Conservation (phyloP, 1,140 invertebrate genomes). For the Cherax quadricarinatus region DNA sequence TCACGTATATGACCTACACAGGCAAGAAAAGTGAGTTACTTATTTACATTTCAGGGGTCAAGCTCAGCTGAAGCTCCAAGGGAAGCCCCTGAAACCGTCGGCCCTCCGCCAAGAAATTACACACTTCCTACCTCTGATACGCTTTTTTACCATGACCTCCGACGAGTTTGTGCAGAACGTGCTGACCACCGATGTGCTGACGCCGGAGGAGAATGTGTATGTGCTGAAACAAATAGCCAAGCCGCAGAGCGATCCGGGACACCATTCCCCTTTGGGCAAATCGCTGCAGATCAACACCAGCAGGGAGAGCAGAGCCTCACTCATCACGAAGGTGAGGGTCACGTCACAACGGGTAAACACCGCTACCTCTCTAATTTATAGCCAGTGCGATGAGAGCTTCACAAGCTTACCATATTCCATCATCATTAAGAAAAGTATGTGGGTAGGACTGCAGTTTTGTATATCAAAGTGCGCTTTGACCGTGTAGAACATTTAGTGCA, state of each 20-base stretch:
- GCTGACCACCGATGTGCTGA: slow-evolving; percentile 59
- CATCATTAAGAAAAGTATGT: no score
- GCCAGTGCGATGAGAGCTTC: no score
- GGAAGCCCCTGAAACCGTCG: slow-evolving; percentile 16
- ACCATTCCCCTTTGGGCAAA: neutral
- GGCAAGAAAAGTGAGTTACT: no score
- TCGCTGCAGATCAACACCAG: slow-evolving; percentile 47
- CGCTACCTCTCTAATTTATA: no score
- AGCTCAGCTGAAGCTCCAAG: slow-evolving; percentile 59
- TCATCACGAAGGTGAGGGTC: slow-evolving; percentile 58
- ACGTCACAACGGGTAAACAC: neutral
- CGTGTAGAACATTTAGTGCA: no score
- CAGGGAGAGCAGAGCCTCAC: slow-evolving; percentile 40
- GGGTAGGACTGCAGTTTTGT: no score
- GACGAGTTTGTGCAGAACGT: slow-evolving; percentile 72
- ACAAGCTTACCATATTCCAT: no score
- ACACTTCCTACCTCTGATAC: slow-evolving; percentile 51
- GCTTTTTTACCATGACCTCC: slow-evolving; percentile 71
- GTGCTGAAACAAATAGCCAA: slow-evolving; percentile 68
- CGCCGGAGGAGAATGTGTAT: slow-evolving; percentile 62
- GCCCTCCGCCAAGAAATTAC: slow-evolving; percentile 52
- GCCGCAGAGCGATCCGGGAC: neutral
- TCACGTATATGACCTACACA: no score
- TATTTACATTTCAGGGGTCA: slow-evolving; percentile 41
- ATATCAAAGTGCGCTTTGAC: no score